Base-by-base conservation (phyloP, 2,888 invertebrate species). In the Hyalella azteca region DNA sequence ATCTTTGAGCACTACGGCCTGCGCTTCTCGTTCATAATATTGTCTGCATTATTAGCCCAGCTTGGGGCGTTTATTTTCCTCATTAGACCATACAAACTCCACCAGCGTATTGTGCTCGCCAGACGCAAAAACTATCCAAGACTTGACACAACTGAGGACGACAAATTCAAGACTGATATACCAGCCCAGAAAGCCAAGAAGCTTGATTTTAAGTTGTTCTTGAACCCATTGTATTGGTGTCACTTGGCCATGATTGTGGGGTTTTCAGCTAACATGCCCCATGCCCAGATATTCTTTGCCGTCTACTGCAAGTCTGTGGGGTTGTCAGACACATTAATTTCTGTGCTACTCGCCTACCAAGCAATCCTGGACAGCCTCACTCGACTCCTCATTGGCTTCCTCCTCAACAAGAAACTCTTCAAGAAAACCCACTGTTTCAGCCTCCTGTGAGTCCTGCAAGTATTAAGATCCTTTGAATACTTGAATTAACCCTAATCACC, bases 11-110 rank as follows among this genome's bases (percentile, higher is more conserved):
- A 66, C 29, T 78, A 32, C 22, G 73, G 80, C 7, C 75, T 83
- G 11, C 48, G 29, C 50, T 66, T 80, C 3, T 66, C 79, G n/a
- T 50, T 81, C n/a, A 77, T 83, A 19, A 49, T 81, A 9, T 11
- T 83, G 75, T 66, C 80, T 4, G 77, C 78, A n/a, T n/a, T 81
- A 4, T 73, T 81, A 77, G n/a, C 76, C 7, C 83, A 83, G 54
- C 36, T 83, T 9, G 59, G 50, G 7, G 50, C 81, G 13, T 40
- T 80, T 15, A 78, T 78, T 26, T 49, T 73, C 45, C 77, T 83
- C 29, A 77, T 81, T 50, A 73, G 83, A 36, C 81, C 81, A 29
- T 66, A 80, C 45, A 49, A 77, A 11, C 32, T 59, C 11, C 83
- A 83, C 50, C 48, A 77, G 41, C 49, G 48, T 7, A 79, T 81